Percentiles rank a stretch among this genome's conserved stretches.
Evolutionary conservation across 2,113 vertebrate genomes (phyloP).

Genomic region (Pollachius pollachius): DNA sequence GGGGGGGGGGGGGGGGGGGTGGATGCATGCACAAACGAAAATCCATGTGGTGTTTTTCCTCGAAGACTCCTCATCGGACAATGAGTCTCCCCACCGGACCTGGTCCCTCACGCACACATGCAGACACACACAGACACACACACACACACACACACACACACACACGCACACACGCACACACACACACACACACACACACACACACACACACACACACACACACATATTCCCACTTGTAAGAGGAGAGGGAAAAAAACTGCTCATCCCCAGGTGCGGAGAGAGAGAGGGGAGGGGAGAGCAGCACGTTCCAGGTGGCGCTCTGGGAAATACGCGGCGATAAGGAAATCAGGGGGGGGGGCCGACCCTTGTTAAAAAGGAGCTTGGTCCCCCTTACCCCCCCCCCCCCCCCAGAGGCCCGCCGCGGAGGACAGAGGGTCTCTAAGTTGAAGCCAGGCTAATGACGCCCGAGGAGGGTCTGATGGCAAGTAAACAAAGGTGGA

Average conservation of each 20-base stretch:
- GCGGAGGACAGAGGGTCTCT: slow-evolving; percentile 39
- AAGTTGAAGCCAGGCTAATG: slow-evolving; percentile 63
- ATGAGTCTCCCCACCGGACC: slow-evolving; percentile 61
- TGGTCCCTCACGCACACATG: slow-evolving; percentile 8
- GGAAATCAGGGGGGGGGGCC: slow-evolving; percentile 17
- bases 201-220: too few species aligned
- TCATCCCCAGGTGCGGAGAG: too few species aligned
- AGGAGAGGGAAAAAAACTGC: background rate
- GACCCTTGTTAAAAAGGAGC: slow-evolving; percentile 26
- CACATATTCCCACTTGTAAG: too few species aligned
- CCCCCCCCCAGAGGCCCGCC: slow-evolving; percentile 19
- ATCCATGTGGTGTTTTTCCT: background rate
- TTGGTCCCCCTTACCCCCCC: slow-evolving; percentile 23
- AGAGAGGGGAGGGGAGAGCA: background rate
- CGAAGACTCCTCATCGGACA: background rate
- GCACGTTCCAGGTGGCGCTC: slow-evolving; percentile 52
- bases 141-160: too few species aligned
- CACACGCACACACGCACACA: too few species aligned
- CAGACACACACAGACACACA: too few species aligned
- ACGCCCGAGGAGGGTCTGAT: slow-evolving; percentile 55
- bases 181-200: too few species aligned
- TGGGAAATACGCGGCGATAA: slow-evolving; percentile 31
- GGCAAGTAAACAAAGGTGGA: slow-evolving; percentile 67
- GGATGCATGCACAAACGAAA: background rate
- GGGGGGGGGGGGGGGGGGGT: slow-evolving; percentile 18